Evolutionary conservation across 2,797 vertebrate genomes (phyloP).

Genomic region (Glossophaga mutica): DNA sequence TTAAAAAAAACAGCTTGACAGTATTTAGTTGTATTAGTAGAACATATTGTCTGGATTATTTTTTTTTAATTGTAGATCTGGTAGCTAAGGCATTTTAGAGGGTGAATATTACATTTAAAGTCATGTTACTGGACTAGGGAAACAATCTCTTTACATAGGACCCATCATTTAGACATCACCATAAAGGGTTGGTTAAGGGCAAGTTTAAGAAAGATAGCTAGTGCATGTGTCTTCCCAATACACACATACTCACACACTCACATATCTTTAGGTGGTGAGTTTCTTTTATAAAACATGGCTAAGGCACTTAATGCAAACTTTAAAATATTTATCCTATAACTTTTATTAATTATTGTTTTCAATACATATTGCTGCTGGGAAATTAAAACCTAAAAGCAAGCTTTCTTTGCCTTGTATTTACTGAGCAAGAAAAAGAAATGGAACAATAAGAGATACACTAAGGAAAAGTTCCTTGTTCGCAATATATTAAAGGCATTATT

Average conservation of each 20-base stretch:
- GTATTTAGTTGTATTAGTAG: conserved; percentile 41
- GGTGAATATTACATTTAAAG: conserved; percentile 24
- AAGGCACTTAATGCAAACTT: conserved; percentile 43
- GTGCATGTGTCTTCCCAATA: not conserved
- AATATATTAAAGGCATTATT: conserved; percentile 61
- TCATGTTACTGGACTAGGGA: not conserved
- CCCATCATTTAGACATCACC: not conserved
- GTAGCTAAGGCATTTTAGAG: conserved; percentile 26
- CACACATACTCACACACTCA: not conserved
- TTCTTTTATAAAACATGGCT: conserved; percentile 12
- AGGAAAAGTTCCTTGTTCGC: conserved; percentile 36
- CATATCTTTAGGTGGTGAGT: not conserved
- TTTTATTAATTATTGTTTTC: conserved; percentile 53
- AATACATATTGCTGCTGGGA: conserved; percentile 38
- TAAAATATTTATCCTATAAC: conserved; percentile 33
- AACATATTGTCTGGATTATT: not conserved
- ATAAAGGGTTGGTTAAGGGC: not conserved
- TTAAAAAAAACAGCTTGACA: not conserved
- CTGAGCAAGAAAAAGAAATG: conserved; percentile 52
- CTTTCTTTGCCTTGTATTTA: conserved; percentile 37
- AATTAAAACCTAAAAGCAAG: conserved; percentile 57
- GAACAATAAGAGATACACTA: conserved; percentile 48
- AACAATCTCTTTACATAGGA: not conserved
- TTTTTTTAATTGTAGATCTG: conserved; percentile 40
- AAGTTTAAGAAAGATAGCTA: not conserved